Evolutionary conservation across 2,888 invertebrate species (phyloP).

Genomic region (Callosobruchus maculatus): DNA sequence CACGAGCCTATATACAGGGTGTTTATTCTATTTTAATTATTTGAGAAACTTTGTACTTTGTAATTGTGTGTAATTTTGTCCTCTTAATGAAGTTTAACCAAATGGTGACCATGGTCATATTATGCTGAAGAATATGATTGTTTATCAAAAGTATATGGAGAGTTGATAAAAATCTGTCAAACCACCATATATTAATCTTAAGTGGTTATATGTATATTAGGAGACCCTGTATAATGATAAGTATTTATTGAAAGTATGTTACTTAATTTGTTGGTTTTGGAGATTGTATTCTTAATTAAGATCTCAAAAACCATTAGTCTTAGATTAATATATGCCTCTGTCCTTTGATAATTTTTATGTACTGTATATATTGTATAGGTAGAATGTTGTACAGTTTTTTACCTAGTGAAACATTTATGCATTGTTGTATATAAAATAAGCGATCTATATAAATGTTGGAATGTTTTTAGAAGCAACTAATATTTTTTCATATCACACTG

Average conservation of each 20-base stretch:
- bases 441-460: conserved; percentile 41
- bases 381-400: conserved; percentile 39
- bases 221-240: not conserved
- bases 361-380: conserved; percentile 16
- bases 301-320: conserved; percentile 9
- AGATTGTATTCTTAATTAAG: conserved; percentile 7
- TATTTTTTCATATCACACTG: conserved; percentile 37
- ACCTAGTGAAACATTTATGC: conserved; percentile 37
- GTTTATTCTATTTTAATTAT: not conserved
- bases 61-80: not conserved
- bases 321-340: conserved; percentile 7
- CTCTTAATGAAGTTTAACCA: not conserved
- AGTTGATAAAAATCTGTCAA: too few species aligned
- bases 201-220: not conserved
- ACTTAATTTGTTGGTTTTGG: conserved; percentile 7
- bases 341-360: conserved; percentile 6
- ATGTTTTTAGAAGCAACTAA: conserved; percentile 31
- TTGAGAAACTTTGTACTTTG: not conserved
- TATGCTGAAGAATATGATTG: too few species aligned
- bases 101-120: not conserved
- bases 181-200: not conserved
- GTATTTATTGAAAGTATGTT: conserved; percentile 4
- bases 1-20: not conserved
- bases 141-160: too few species aligned
- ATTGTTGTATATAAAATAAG: conserved; percentile 33